These are phyloP conservation scores for Ophion ellenae DNA, from an alignment of 2,888 invertebrate species.

Conservation along the genomic window DNA sequence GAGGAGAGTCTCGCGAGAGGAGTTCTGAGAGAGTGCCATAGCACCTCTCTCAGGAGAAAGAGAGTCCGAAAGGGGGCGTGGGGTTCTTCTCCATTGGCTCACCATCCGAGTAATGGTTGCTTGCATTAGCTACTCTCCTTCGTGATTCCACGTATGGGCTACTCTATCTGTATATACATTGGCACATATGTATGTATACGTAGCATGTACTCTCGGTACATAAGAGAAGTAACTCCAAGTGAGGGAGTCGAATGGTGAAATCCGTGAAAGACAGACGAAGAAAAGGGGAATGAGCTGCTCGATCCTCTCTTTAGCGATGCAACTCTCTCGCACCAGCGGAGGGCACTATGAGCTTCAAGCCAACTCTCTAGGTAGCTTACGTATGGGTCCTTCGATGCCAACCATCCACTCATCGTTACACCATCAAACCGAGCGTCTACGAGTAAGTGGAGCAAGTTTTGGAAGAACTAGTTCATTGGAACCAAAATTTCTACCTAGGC, in stretches of 20 bases:
- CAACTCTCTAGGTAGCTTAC: conserved; percentile 5
- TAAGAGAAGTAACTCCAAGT: conserved; percentile 54
- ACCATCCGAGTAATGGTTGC: conserved; percentile 83
- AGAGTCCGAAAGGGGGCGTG: conserved; percentile 82
- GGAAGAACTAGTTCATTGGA: background rate
- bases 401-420: background rate
- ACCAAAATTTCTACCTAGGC: background rate
- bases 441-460: background rate
- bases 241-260: conserved; percentile 59
- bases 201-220: conserved; percentile 34
- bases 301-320: conserved; percentile 51
- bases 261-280: conserved; percentile 55
- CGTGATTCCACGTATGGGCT: conserved; percentile 65
- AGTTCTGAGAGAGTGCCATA: conserved; percentile 40
- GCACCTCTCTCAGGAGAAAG: conserved; percentile 55
- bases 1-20: conserved; percentile 40
- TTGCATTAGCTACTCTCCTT: conserved; percentile 80
- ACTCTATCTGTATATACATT: conserved; percentile 36
- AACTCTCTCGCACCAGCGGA: conserved; percentile 33
- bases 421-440: background rate
- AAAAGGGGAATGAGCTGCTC: conserved; percentile 60
- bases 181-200: conserved; percentile 16
- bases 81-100: conserved; percentile 83
- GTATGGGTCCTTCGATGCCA: conserved; percentile 8
- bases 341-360: conserved; percentile 40